Conservation (phyloP, 2,113 vertebrate species). For the Gila orcuttii region DNA sequence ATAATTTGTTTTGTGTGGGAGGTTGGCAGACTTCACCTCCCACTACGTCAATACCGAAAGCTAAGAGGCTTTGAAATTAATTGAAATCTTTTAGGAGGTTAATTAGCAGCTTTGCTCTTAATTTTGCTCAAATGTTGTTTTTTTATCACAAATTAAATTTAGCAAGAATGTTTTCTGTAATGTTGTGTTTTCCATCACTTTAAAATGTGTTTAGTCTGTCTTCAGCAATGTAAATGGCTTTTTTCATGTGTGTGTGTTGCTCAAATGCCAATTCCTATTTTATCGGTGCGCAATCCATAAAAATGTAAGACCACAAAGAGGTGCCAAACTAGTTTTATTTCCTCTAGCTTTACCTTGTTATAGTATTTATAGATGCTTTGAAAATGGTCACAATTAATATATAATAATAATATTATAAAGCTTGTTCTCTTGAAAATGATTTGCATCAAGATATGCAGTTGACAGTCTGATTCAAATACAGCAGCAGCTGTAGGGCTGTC, state of each 20-base stretch:
- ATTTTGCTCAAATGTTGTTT: background rate
- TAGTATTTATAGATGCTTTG: conserved; percentile 22
- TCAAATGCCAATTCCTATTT: conserved; percentile 4
- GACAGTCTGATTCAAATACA: conserved; percentile 45
- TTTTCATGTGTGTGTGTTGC: background rate
- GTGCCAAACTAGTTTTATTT: conserved; percentile 15
- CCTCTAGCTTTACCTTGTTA: conserved; percentile 13
- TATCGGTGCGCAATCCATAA: background rate
- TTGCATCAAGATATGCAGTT: conserved; percentile 8
- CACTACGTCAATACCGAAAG: background rate
- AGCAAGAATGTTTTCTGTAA: background rate
- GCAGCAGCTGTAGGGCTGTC: conserved; percentile 57
- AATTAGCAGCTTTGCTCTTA: background rate
- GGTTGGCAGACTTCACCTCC: background rate
- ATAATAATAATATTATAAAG: background rate
- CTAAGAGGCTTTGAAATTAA: background rate
- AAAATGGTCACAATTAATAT: background rate
- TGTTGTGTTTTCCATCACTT: background rate
- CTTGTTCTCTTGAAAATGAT: background rate
- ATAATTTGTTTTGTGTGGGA: conserved; percentile 14
- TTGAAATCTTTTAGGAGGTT: background rate
- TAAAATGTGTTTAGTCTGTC: background rate
- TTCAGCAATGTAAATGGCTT: background rate
- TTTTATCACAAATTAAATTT: background rate
- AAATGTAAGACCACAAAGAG: conserved; percentile 18